A percentile compares a stretch with the other conserved stretches of the same genome.
phyloP scores from a whole-genome alignment of 2,888 invertebrate genomes.

The Mylabris sibirica region DNA sequence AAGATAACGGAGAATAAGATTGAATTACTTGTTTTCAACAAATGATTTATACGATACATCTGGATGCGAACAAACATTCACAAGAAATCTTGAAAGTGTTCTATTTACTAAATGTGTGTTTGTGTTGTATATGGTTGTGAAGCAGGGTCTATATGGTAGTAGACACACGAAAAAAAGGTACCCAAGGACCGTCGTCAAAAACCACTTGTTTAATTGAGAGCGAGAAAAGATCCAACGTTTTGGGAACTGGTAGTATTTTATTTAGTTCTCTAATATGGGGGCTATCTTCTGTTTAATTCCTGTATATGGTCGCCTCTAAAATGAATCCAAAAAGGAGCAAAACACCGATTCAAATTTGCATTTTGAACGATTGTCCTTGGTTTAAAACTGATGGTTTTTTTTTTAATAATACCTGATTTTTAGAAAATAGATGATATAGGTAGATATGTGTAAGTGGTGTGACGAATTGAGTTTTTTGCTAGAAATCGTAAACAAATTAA shows the following conservation, averaged over 20 bases:
- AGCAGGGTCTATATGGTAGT: conserved; percentile 20
- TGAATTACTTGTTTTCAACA: background rate
- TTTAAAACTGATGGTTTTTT: background rate
- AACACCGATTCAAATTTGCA: background rate
- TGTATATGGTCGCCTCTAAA: background rate
- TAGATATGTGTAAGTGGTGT: background rate
- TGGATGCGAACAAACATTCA: conserved; percentile 4
- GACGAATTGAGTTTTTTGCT: background rate
- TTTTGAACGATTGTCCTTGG: background rate
- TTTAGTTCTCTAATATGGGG: conserved; percentile 2
- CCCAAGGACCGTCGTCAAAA: conserved; percentile 26
- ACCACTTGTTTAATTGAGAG: conserved; percentile 40
- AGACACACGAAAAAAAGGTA: conserved; percentile 16
- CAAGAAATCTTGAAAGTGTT: conserved; percentile 16
- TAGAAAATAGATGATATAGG: background rate
- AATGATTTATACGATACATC: conserved; percentile 17
- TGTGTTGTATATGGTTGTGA: no score
- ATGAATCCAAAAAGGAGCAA: background rate
- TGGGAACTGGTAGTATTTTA: conserved; percentile 34
- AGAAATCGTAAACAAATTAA: background rate
- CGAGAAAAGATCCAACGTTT: conserved; percentile 36
- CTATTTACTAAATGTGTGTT: conserved; percentile 16
- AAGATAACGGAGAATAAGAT: background rate
- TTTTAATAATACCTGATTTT: no score
- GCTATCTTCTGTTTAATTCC: conserved; percentile 12